Percentiles rank a stretch among this genome's conserved stretches.
Evolutionary conservation across 1,140 invertebrate genomes (phyloP).

Genomic region (Drosophila pallidifrons): DNA sequence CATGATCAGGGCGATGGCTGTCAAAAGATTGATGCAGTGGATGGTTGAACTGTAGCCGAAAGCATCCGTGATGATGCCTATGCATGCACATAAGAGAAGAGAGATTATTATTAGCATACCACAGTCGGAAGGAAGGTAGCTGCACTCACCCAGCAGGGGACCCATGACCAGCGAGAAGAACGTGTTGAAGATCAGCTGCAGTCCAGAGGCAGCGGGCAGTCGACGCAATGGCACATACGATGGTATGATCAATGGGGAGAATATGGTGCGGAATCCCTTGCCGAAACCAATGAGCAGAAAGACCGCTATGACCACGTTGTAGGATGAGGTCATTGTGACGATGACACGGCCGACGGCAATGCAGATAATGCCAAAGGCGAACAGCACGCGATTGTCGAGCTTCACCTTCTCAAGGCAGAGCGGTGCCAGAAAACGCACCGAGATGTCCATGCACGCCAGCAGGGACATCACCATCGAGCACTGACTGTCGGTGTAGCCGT

Average conservation of each 20-base stretch:
- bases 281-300: conserved; percentile 87
- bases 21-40: conserved; percentile 66
- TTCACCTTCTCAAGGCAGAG: conserved; percentile 87
- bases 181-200: conserved; percentile 88
- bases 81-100: neutral
- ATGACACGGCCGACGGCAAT: conserved; percentile 87
- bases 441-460: conserved; percentile 87
- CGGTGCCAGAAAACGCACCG: conserved; percentile 87
- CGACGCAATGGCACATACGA: conserved; percentile 88
- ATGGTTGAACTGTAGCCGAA: conserved; percentile 71
- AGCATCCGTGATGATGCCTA: conserved; percentile 65
- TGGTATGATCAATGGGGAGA: conserved; percentile 89
- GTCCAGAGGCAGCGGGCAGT: conserved; percentile 87
- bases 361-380: conserved; percentile 88
- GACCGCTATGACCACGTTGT: conserved; percentile 60
- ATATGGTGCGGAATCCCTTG: conserved; percentile 89
- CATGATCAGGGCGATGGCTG: conserved; percentile 58
- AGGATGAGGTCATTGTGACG: conserved; percentile 66
- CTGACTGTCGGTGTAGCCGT: conserved; percentile 86
- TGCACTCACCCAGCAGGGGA: conserved; percentile 87
- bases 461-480: conserved; percentile 88
- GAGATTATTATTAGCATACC: neutral
- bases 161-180: conserved; percentile 87
- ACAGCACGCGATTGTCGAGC: conserved; percentile 88
- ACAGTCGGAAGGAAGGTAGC: too few relatives aligned